Base-by-base conservation (phyloP, 2,797 vertebrate species). In the Rhabdophis nuchalis region DNA sequence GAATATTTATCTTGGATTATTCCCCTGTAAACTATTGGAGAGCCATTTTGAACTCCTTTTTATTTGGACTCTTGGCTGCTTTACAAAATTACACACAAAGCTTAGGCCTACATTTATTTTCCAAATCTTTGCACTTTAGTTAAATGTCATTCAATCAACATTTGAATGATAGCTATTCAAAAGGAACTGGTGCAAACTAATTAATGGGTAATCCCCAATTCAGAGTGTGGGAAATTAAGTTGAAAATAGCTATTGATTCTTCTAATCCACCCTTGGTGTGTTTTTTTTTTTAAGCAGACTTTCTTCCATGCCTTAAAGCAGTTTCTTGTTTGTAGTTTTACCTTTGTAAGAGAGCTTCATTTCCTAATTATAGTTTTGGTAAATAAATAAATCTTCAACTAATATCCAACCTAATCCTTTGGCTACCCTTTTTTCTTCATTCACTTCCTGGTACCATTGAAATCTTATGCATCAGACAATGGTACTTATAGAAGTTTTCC, bases 331-430 rank as follows among this genome's bases (percentile, higher is more conserved):
- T 72, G 90, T 94, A 91, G 93, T 89, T 91, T 95, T 90, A 85
- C 91, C 92, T 95, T 95, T 96, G 91, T 96, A 93, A 88, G 85
- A 93, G n/a, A 92, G 94, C 93, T 92, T 91, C 95, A 93, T 94
- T 93, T 88, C 50, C 10, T 95, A 93, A 95, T 95, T 95, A 94
- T 52, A 27, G 56, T 94, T 95, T 53, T n/a, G 91, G 90, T 93
- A 95, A 95, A 92, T 94, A 93, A 90, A 95, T 95, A 94, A 96
- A 92, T 93, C 52, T 94, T 91, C 93, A 85, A 85, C 90, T 94
- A 95, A 95, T 94, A 13, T 85, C 50, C 90, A 95, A 4, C 36
- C 5, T 92, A 94, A 96, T 89, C 36, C 90, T 90, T 60, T 58
- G 92, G 91, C n/a, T 93, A 77, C 89, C 93, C 50, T 92, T 95